Percentiles rank a stretch among this genome's conserved stretches.
Evolutionary conservation across 1,140 invertebrate genomes (phyloP).

Genomic region (Lepidostoma basale): DNA sequence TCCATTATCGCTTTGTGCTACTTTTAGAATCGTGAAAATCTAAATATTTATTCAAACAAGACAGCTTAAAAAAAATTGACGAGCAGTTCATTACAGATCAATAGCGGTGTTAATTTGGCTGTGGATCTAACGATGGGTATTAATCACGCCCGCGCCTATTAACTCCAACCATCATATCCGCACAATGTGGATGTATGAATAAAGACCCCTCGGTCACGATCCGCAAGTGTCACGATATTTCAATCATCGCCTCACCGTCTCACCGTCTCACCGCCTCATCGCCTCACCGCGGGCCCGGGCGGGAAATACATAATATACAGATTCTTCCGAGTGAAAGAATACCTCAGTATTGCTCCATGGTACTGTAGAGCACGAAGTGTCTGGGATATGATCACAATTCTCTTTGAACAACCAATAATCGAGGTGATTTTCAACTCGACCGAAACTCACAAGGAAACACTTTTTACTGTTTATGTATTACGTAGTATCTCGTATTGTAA

Average conservation of each 20-base stretch:
- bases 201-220: constrained; percentile 34
- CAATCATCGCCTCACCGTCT: constrained; percentile 37
- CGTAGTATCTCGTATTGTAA: too few species aligned
- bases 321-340: neutral
- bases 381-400: neutral
- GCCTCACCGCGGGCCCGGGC: neutral
- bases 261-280: too few species aligned
- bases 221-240: constrained; percentile 38
- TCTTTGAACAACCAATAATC: neutral
- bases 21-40: neutral
- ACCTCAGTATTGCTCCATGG: neutral
- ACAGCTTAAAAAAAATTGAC: constrained; percentile 6
- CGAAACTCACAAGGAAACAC: too few species aligned
- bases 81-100: constrained; percentile 7
- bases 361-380: constrained; percentile 3
- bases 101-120: constrained; percentile 7
- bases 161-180: constrained; percentile 13
- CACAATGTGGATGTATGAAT: constrained; percentile 9
- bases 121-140: neutral
- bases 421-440: neutral
- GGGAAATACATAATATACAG: constrained; percentile 28
- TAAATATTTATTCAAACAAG: constrained; percentile 6
- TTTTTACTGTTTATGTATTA: too few species aligned
- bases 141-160: constrained; percentile 10
- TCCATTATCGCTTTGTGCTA: neutral